Evolutionary conservation across 2,113 vertebrate species (phyloP).

Genomic region (Willisornis vidua): DNA sequence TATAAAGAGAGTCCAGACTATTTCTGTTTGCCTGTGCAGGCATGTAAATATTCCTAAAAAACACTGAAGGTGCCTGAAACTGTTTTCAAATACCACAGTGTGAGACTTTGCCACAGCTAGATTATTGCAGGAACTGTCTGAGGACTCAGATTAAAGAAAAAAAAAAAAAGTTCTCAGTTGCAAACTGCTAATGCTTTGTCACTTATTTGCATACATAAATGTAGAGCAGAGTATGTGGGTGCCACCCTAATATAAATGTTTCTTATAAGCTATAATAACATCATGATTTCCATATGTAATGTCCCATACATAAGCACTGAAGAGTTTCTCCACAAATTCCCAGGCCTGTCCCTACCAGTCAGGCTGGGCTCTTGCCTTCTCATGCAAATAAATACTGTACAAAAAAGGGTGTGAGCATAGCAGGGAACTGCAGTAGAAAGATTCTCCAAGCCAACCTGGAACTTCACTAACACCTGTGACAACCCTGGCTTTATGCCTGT

Average conservation of each 20-base stretch:
- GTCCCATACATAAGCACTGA: constrained; percentile 1
- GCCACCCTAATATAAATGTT: constrained; percentile 23
- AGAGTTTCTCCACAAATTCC: constrained; percentile 24
- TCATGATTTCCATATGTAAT: constrained; percentile 56
- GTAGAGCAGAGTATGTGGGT: constrained; percentile 33
- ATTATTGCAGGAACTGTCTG: not conserved
- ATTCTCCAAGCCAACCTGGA: not conserved
- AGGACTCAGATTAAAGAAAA: not conserved
- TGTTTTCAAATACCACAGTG: constrained; percentile 37
- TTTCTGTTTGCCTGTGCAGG: not conserved
- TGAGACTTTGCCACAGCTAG: constrained; percentile 18
- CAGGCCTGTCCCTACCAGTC: constrained; percentile 31
- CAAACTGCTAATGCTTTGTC: constrained; percentile 28
- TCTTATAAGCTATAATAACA: constrained; percentile 28
- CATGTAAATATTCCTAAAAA: constrained; percentile 18
- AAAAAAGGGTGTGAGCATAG: not conserved
- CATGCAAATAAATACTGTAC: constrained; percentile 19
- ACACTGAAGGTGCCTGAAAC: constrained; percentile 19
- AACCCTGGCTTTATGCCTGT: not conserved
- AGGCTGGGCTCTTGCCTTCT: not conserved
- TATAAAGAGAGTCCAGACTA: not conserved
- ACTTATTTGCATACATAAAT: constrained; percentile 40
- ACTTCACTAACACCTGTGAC: not conserved
- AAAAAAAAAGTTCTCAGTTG: not conserved
- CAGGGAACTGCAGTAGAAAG: not conserved